Conservation (phyloP, 2,888 invertebrate genomes). For the Trichopoda pennipes region DNA sequence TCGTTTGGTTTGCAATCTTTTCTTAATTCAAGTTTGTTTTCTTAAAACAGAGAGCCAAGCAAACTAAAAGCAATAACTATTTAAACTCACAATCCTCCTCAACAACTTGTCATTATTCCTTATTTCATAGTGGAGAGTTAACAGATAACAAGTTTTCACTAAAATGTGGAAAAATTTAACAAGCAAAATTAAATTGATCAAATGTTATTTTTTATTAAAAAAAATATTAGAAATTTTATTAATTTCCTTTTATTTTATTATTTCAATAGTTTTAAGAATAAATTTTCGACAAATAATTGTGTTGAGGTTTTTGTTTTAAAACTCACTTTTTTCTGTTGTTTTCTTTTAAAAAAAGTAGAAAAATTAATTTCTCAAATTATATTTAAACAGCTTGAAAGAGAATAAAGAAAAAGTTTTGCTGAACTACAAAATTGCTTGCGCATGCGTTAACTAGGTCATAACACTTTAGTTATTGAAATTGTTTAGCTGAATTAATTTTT, state of each 20-base stretch:
- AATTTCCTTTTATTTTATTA: too few relatives aligned
- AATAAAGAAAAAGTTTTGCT: constrained; percentile 21
- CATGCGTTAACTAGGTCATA: constrained; percentile 37
- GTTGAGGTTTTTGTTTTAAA: too few relatives aligned
- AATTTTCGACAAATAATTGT: too few relatives aligned
- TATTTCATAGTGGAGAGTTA: constrained; percentile 35
- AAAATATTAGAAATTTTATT: too few relatives aligned
- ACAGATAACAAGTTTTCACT: constrained; percentile 23
- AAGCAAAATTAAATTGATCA: too few relatives aligned
- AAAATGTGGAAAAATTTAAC: too few relatives aligned
- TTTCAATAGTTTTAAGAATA: too few relatives aligned
- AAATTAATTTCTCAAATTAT: constrained; percentile 4
- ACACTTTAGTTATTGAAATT: not conserved
- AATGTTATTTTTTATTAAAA: too few relatives aligned
- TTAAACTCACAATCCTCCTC: constrained; percentile 21
- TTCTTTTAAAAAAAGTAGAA: not conserved
- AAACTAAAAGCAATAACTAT: not conserved
- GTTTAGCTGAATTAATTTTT: not conserved
- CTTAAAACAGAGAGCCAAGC: not conserved
- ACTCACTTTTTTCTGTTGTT: not conserved
- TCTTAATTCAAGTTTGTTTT: constrained; percentile 2
- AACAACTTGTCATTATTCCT: constrained; percentile 36
- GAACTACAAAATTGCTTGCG: constrained; percentile 21
- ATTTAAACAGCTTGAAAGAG: constrained; percentile 26
- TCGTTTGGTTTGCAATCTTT: constrained; percentile 1